phyloP scores from a whole-genome alignment of 2,888 invertebrate species.

The Acrobasis repandana region DNA sequence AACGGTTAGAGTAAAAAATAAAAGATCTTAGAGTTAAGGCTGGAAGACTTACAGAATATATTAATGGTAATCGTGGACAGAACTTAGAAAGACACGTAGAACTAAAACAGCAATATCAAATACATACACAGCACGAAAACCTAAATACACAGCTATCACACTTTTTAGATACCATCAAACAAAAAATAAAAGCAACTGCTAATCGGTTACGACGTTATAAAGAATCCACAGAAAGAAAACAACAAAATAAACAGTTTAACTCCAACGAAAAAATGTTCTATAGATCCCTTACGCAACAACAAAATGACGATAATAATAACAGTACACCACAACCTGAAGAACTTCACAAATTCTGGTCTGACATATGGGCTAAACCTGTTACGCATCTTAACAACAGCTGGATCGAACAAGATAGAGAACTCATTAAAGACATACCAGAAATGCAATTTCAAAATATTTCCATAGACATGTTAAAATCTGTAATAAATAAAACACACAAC shows the following conservation, averaged over 20 bases:
- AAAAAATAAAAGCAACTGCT: neutral
- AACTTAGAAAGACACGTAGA: neutral
- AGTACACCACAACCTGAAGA: neutral
- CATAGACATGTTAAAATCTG: neutral
- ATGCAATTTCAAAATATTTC: neutral
- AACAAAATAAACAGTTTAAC: neutral
- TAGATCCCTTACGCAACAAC: neutral
- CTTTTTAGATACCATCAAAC: conserved; percentile 1
- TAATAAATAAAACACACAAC: neutral
- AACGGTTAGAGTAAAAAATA: neutral
- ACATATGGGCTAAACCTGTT: neutral
- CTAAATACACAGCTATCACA: neutral
- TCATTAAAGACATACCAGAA: neutral
- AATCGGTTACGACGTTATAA: neutral
- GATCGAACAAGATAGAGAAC: neutral
- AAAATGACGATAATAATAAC: neutral
- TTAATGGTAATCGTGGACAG: neutral
- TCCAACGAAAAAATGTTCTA: neutral
- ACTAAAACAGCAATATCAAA: neutral
- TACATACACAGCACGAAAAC: conserved; percentile 3
- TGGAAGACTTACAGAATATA: neutral
- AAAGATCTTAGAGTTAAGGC: conserved; percentile 1
- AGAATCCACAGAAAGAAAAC: neutral
- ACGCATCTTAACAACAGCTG: neutral
- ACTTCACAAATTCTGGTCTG: neutral